These are phyloP conservation scores for Drosophila siamana DNA, from an alignment of 2,888 invertebrate species.

Conservation along the genomic window DNA sequence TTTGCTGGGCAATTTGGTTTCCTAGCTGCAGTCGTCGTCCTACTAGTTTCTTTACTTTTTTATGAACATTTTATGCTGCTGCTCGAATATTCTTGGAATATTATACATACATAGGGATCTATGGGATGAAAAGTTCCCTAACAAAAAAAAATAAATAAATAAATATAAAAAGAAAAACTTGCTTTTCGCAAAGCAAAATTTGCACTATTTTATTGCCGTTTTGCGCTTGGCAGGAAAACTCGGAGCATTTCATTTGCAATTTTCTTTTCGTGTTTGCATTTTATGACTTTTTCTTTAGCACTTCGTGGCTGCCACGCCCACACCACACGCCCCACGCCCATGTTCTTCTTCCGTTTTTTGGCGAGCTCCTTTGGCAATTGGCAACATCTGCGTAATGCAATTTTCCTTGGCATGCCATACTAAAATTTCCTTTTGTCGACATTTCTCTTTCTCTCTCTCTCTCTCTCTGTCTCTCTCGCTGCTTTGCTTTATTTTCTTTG, in stretches of 20 bases:
- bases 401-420: constrained; percentile 60
- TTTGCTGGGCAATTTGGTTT: constrained; percentile 52
- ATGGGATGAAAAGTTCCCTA: background rate
- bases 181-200: constrained; percentile 4
- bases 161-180: background rate
- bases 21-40: constrained; percentile 25
- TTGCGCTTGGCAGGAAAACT: constrained; percentile 38
- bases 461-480: no score
- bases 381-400: constrained; percentile 81
- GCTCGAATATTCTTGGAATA: constrained; percentile 13
- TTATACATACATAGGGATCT: background rate
- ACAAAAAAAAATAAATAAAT: background rate
- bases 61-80: constrained; percentile 39
- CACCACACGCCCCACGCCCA: background rate
- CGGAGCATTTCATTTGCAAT: constrained; percentile 74
- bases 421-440: constrained; percentile 53
- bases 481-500: constrained; percentile 33
- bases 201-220: constrained; percentile 58
- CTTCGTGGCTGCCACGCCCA: constrained; percentile 52
- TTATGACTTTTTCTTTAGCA: constrained; percentile 74
- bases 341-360: background rate
- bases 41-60: constrained; percentile 29
- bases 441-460: constrained; percentile 1
- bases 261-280: constrained; percentile 73
- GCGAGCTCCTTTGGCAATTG: constrained; percentile 52